phyloP scores from a whole-genome alignment of 1,140 invertebrate species.

The Drosophila novamexicana region DNA sequence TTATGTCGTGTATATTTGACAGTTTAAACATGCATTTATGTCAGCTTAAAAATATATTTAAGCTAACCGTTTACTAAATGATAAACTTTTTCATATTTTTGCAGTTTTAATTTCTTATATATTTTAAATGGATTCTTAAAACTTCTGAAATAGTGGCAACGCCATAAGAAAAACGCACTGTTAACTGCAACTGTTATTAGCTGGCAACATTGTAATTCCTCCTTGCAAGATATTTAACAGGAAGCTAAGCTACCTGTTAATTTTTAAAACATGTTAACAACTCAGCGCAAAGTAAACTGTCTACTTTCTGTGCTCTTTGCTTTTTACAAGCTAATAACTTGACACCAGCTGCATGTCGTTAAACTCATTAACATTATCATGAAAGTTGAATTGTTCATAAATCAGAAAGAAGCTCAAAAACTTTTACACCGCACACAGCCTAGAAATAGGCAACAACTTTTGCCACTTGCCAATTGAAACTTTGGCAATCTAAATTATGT shows the following conservation, averaged over 20 bases:
- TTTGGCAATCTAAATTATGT: constrained; percentile 69
- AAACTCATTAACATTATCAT: constrained; percentile 45
- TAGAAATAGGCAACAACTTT: constrained; percentile 57
- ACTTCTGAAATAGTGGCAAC: too few relatives aligned
- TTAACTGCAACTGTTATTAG: too few relatives aligned
- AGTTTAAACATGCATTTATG: neutral
- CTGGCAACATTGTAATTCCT: too few relatives aligned
- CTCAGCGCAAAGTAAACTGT: neutral
- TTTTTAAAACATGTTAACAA: too few relatives aligned
- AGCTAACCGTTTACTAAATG: too few relatives aligned
- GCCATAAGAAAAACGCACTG: too few relatives aligned
- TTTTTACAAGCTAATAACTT: neutral
- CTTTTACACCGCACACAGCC: constrained; percentile 26
- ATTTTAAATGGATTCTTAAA: too few relatives aligned
- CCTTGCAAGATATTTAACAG: too few relatives aligned
- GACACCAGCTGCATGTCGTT: constrained; percentile 29
- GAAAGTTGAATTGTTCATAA: constrained; percentile 49
- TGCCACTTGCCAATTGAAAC: constrained; percentile 66
- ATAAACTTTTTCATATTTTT: too few relatives aligned
- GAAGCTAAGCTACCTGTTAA: too few relatives aligned
- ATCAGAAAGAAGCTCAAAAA: constrained; percentile 43
- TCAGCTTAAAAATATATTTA: neutral
- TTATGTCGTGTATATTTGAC: neutral
- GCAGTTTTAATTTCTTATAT: too few relatives aligned
- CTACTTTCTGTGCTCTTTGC: neutral